Evolutionary conservation across 2,113 vertebrate genomes (phyloP), one percentile per base, ranked within the genome.

Genomic region (Nycticebus coucang): DNA sequence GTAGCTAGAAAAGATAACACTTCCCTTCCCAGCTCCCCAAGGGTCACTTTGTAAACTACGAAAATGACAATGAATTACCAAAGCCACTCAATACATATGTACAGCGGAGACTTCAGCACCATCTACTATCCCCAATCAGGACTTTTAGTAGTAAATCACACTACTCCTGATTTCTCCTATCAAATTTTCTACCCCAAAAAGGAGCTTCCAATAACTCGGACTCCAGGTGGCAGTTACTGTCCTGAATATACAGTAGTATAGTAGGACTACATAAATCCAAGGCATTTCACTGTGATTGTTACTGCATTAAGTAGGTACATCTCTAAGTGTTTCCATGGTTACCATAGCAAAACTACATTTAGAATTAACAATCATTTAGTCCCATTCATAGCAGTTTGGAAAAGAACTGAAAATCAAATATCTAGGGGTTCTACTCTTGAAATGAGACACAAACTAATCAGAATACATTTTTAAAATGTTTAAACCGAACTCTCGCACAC

Each of bases 231-330:
- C 28, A 91, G 45, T 88, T 92, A 83, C 12, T 69, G 37, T 74
- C 28, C 45, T 92, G 79, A 95, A 94, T 37, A 77, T 26, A 59
- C 30, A 77, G 37, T 15, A 72, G n/a, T 50, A 83, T 26, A 50
- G 50, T 45, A 91, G 21, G 18, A 10, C 13, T 77, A 93, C 19
- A 92, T 72, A 88, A 88, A 92, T 53, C 19, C 45, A 94, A 92
- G 45, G n/a, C 64, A 79, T 72, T 92, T 79, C 22, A 79, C 4
- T 85, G 19, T 84, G 69, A 92, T 75, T 53, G 50, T 75, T 89
- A 91, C 7, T 86, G 22, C 30, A 85, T 89, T 94, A 93, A 95
- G 57, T 83, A 64, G 26, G 26, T 79, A 95, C 35, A 66, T 96
- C 62, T 71, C n/a, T 19, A 86, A 83, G 64, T 71, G 53, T 84